Evolutionary conservation across 2,113 vertebrate genomes (phyloP), one percentile per base, ranked within the genome.

Genomic region (Pandion haliaetus): DNA sequence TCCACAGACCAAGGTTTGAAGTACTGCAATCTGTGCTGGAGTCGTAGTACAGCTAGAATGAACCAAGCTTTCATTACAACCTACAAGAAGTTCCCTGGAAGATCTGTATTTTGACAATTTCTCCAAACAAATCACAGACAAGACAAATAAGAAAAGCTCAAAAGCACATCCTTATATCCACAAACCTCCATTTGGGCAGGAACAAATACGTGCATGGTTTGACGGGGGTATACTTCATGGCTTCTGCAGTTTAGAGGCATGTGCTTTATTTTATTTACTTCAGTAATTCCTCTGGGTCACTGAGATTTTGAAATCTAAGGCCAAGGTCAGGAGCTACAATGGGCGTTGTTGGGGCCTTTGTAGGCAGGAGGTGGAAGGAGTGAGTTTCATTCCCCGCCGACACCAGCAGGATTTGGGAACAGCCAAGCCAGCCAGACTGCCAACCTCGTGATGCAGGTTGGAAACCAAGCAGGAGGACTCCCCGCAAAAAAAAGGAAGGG

Each of bases 281-380:
- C 86, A 44, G 50, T 29, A 88, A 62, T 67, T 86, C 58, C 77
- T 83, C 82, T 55, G 88, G 13, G 71, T 49, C 65, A 61, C 52
- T 14, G 42, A 88, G 86, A 70, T 96, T 86, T 95, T 80, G 85
- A 94, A 95, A 94, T 96, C 42, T 71, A 82, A 93, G 92, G 76
- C 72, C 72, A 81, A 95, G 95, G 88, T 92, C 94, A 92, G 76
- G 2, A 12, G 55, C 74, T 82, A 58, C 17, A 20, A 34, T 0
- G 6, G 45, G 84, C 95, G 49, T 12, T 50, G 49, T 32, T 79
- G 84, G 73, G 58, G 38, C 66, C 49, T 80, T 76, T 85, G 65
- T 66, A 94, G 84, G 92, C 87, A 94, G 88, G 76, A 89, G 83
- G 81, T 85, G 25, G 93, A 87, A 69, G 50, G 58, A 85, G 28